Evolutionary conservation across 2,113 vertebrate species (phyloP), one percentile per base, ranked within the genome.

Genomic region (Hyperoodon ampullatus): DNA sequence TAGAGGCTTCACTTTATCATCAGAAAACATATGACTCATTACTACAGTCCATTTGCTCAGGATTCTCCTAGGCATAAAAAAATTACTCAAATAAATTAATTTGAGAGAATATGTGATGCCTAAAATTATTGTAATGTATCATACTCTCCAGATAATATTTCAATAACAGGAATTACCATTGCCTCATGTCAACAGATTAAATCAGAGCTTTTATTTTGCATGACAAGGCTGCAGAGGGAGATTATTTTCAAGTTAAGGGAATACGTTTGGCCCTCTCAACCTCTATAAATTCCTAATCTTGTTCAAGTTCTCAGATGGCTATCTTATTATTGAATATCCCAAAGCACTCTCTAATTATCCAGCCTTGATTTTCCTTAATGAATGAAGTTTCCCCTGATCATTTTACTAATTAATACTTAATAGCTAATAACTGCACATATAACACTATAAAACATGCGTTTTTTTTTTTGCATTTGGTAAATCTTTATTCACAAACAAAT

Each of bases 381-480:
- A 96, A 93, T 60, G 66, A 96, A 63, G 2, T 19, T 28, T 94
- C 93, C 65, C 93, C 26, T 88, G 94, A 94, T 94, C 66, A 93
- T 95, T 95, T 96, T 68, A 8, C 72, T 96, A 98, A 97, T 96
- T 97, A 98, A 95, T 86, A 96, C 47, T 93, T 96, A 97, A 91
- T 97, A 96, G 75, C 77, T 96, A 96, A 78, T 95, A 85, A 82
- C 53, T 39, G 8, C 18, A 91, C 61, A 92, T 77, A 86, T 26
- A 44, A 77, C 21, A 68, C 35, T 74, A 42, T 55, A 80, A 89
- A 86, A 61, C 6, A 75, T 47, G 10, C 5, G 19, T 88, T 47
- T 80, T 83, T 44, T n/a, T 80, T 83, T 84, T 96, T 70, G 0
- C 3, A 65, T 77, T 94, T 92, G 18, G 33, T 53, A 74, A 90